Evolutionary conservation across 2,888 invertebrate genomes (phyloP).

Genomic region (Diarsia brunnea): DNA sequence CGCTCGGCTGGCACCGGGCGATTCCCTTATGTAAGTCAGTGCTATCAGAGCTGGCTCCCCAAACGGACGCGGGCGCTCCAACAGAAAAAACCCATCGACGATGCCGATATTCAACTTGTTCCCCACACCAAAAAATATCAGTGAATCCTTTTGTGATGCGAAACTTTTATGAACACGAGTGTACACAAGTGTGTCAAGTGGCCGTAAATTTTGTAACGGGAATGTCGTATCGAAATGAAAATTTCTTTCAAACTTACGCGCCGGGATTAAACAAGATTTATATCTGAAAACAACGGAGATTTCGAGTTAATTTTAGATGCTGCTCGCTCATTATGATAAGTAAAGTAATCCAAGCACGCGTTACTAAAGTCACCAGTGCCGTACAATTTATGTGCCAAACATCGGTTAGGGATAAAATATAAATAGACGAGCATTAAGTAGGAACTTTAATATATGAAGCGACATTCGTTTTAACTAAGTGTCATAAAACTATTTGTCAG

Average conservation of each 20-base stretch:
- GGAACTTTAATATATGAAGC: constrained; percentile 81
- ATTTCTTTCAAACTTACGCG: constrained; percentile 80
- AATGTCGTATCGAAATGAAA: constrained; percentile 76
- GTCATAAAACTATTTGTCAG: constrained; percentile 87
- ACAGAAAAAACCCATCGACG: constrained; percentile 70
- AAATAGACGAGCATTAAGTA: constrained; percentile 79
- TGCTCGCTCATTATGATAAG: constrained; percentile 77
- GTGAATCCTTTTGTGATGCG: constrained; percentile 71
- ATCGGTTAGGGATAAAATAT: constrained; percentile 77
- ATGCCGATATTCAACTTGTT: constrained; percentile 76
- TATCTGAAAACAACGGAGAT: constrained; percentile 77
- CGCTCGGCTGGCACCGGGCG: constrained; percentile 83
- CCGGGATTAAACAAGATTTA: constrained; percentile 81
- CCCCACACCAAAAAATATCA: constrained; percentile 63
- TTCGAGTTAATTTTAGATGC: constrained; percentile 79
- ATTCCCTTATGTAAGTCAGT: constrained; percentile 90
- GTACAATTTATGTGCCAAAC: constrained; percentile 78
- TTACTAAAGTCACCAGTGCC: constrained; percentile 71
- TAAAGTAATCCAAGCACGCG: constrained; percentile 77
- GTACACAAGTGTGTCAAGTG: constrained; percentile 70
- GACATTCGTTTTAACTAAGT: constrained; percentile 82
- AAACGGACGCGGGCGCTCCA: constrained; percentile 75
- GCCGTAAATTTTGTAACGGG: constrained; percentile 72
- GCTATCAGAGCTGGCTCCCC: constrained; percentile 73
- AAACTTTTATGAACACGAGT: constrained; percentile 78